phyloP scores from a whole-genome alignment of 2,113 vertebrate genomes.

The Nothocercus nigrocapillus region DNA sequence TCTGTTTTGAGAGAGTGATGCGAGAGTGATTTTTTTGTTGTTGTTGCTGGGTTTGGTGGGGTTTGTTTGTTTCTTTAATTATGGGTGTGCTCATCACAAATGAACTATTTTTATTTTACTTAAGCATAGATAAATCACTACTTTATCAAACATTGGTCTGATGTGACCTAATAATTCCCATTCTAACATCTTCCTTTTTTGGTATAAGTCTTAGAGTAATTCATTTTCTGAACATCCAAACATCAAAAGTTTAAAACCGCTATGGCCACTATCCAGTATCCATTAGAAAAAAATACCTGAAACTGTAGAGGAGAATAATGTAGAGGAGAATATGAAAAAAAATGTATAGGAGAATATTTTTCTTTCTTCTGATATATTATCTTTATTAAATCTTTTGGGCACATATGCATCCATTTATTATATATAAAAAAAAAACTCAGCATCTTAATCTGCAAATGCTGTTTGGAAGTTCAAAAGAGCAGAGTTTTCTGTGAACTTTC shows the following conservation, averaged over 20 bases:
- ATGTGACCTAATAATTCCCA: not conserved
- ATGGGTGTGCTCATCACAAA: not conserved
- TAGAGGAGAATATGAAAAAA: conserved; percentile 17
- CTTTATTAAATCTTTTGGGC: conserved; percentile 52
- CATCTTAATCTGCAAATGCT: conserved; percentile 34
- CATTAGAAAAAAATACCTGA: not conserved
- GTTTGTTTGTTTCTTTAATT: not conserved
- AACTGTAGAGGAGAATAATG: conserved; percentile 35
- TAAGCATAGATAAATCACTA: not conserved
- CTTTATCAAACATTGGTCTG: not conserved
- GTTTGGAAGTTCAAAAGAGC: conserved; percentile 9
- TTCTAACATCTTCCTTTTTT: not conserved
- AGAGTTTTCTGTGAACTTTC: conserved; percentile 58
- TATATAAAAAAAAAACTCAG: conserved; percentile 16
- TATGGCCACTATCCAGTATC: not conserved
- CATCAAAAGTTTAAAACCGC: not conserved
- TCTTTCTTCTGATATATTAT: conserved; percentile 22
- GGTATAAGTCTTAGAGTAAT: not conserved
- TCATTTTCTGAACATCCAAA: not conserved
- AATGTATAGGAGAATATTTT: conserved; percentile 42
- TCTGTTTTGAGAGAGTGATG: not conserved
- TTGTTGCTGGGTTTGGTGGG: not conserved
- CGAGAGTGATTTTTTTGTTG: not conserved
- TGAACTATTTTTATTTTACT: not conserved
- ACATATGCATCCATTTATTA: conserved; percentile 20